Evolutionary conservation across 2,113 vertebrate species (phyloP), one percentile per base, ranked within the genome.

Genomic region (Eurypyga helias): DNA sequence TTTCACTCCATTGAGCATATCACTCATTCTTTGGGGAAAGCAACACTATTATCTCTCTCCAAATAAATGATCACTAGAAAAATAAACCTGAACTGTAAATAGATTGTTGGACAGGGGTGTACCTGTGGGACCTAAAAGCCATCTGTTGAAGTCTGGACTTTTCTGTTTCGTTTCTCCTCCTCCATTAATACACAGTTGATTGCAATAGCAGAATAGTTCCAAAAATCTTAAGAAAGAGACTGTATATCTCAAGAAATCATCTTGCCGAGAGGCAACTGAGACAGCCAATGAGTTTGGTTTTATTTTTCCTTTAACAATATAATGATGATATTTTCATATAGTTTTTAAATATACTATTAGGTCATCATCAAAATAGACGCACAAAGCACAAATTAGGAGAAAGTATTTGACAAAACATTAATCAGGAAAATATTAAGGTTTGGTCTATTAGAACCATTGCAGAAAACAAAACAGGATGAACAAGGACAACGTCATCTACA

Each of bases 101-200:
- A 96, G 95, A 91, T 79, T 96, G 65, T 93, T 96, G 95, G 94
- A 87, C 77, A 92, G 72, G 84, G 57, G 69, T 76, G 72, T 73
- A 13, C 94, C 24, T 45, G 80, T 1, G 67, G 90, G 96, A 92
- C 80, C 28, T 7, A 4, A 92, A 87, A 90, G 69, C 95, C 96
- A 97, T 95, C 95, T 97, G 96, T 31, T 93, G 36, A 95, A 75
- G 41, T 41, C 45, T 82, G 65, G n/a, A 58, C 46, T 33, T 70
- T 51, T 91, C 28, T 45, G 8, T 65, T 89, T 46, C 4, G n/a
- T 61, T 70, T 60, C 55, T 92, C 31, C 38, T 70, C 18, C 45
- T 46, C 29, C 93, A 51, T 75, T 78, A 79, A 89, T 87, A 34
- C 18, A 75, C 12, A 73, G 20, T 64, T 81, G 57, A 64, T 60